Evolutionary conservation across 2,797 vertebrate genomes (phyloP), one percentile per base, ranked within the genome.

Genomic region (Oreortyx pictus): DNA sequence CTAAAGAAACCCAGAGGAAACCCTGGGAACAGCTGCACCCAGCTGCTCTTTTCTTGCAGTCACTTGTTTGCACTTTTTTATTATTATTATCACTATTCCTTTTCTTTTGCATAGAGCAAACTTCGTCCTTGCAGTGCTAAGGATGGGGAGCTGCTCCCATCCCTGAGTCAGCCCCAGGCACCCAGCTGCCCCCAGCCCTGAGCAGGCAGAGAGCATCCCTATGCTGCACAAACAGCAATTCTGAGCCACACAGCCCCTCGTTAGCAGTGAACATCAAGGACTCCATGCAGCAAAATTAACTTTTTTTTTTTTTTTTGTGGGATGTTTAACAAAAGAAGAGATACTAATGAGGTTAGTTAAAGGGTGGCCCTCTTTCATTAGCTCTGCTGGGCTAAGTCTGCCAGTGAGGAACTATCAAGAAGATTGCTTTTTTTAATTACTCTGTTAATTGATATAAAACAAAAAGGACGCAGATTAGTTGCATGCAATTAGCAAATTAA

Each of bases 391-490:
- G 95, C 97, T 97, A 98, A 94, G 97, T 96, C 96, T 98, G 97
- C 92, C 97, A 96, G 97, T 98, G 98, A 98, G 97, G 97, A 97
- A 97, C 90, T 89, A 97, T 93, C 92, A 96, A 86, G 91, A 95
- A 97, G 96, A 97, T 95, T 95, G 95, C 96, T 97, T 97, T 98
- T 98, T 98, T 99, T 98, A 99, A 98, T 99, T 98, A 98, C 98
- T 98, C 97, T 98, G 98, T 98, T 99, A 99, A 99, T 98, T 99
- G 98, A 98, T 98, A 98, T 98, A 98, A 98, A 98, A 98, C 98
- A 98, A 98, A 99, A 98, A 98, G 97, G 98, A 97, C 75, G 87
- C 97, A 97, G 97, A 98, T 98, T 98, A 99, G 98, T 98, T 98
- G 98, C 98, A 97, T 98, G 98, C 98, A 98, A 98, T 98, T 98